Percentiles rank a stretch among this genome's conserved stretches.
Evolutionary conservation across 2,888 invertebrate genomes (phyloP).

Genomic region (Temnothorax ravouxi): DNA sequence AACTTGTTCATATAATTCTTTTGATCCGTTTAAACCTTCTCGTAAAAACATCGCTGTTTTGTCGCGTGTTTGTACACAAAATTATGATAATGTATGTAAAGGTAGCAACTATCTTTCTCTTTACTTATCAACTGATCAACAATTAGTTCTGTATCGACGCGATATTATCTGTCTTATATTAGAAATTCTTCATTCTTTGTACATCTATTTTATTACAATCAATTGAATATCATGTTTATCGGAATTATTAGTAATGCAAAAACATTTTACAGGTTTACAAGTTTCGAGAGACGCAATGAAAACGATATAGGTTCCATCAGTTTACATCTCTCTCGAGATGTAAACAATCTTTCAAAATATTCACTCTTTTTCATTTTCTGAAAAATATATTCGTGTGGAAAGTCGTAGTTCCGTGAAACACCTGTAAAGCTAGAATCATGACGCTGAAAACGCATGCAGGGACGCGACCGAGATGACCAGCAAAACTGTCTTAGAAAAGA

Average conservation of each 20-base stretch:
- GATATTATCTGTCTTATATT: neutral
- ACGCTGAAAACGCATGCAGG: slow-evolving; percentile 56
- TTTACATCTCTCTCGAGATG: too few relatives aligned
- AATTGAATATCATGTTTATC: neutral
- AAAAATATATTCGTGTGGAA: neutral
- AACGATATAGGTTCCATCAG: neutral
- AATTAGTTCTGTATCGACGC: neutral
- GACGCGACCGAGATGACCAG: slow-evolving; percentile 76
- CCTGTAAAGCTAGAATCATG: slow-evolving; percentile 69
- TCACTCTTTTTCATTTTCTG: neutral
- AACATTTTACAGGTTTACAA: too few relatives aligned
- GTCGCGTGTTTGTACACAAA: neutral
- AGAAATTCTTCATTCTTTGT: neutral
- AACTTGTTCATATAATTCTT: slow-evolving; percentile 23
- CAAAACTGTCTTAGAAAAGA: slow-evolving; percentile 73
- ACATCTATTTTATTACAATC: neutral
- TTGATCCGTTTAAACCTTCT: slow-evolving; percentile 1
- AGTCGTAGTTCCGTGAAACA: slow-evolving; percentile 54
- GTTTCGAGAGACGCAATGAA: neutral
- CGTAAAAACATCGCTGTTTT: neutral
- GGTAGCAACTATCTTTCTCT: neutral
- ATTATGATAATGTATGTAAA: neutral
- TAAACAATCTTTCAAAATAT: neutral
- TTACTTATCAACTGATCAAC: neutral
- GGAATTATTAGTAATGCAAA: neutral